Evolutionary conservation across 2,113 vertebrate genomes (phyloP).

Genomic region (Tetraodon nigroviridis): DNA sequence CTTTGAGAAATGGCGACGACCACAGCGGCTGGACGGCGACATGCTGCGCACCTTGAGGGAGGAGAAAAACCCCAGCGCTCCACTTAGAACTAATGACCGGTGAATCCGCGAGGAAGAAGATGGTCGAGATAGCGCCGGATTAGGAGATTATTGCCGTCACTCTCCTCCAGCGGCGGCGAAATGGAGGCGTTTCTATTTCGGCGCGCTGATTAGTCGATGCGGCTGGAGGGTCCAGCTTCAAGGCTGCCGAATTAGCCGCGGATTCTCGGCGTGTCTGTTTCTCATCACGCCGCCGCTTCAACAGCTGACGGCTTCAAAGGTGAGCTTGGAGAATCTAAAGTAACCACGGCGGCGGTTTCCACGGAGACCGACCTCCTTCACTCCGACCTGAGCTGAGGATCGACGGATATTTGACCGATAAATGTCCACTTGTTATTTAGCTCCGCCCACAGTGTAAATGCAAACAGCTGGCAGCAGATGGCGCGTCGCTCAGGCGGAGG

Average conservation of each 20-base stretch:
- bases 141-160: slow-evolving; percentile 37
- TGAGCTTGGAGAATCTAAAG: background rate
- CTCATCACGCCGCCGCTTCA: slow-evolving; percentile 25
- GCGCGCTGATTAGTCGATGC: slow-evolving; percentile 63
- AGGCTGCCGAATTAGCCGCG: slow-evolving; percentile 64
- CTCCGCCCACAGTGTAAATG: slow-evolving; percentile 11
- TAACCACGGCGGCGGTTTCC: slow-evolving; percentile 53
- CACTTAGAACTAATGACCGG: slow-evolving; percentile 74
- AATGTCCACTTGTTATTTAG: background rate
- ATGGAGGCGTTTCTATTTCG: slow-evolving; percentile 62
- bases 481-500: slow-evolving; percentile 30
- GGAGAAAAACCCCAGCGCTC: slow-evolving; percentile 67
- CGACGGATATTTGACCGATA: too few species aligned
- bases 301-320: too few species aligned
- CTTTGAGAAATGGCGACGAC: slow-evolving; percentile 75
- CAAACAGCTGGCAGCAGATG: slow-evolving; percentile 65
- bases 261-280: slow-evolving; percentile 47
- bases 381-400: too few species aligned
- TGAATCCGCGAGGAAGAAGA: slow-evolving; percentile 60
- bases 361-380: slow-evolving; percentile 21
- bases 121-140: slow-evolving; percentile 41
- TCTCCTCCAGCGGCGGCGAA: slow-evolving; percentile 26
- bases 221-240: slow-evolving; percentile 56
- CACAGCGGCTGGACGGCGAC: slow-evolving; percentile 66
- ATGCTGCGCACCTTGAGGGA: slow-evolving; percentile 72